Percentiles rank a stretch among this genome's conserved stretches.
Evolutionary conservation across 2,113 vertebrate genomes (phyloP).

Genomic region (Aspiorhynchus laticeps): DNA sequence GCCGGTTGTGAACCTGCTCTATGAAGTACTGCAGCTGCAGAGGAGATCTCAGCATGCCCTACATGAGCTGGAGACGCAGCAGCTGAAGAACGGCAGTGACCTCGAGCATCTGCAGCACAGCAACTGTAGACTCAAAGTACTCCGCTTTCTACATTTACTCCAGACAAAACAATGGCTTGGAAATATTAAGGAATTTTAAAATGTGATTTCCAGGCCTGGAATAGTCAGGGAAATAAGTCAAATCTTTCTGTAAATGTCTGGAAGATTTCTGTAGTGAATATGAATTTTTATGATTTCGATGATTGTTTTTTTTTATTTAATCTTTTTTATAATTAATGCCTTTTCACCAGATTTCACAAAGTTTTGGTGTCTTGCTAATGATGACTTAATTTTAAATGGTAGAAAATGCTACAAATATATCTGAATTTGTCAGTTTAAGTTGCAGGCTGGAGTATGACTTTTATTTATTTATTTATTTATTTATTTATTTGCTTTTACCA

Average conservation of each 20-base stretch:
- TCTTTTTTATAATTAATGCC: too few species aligned
- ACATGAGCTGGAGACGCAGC: constrained; percentile 87
- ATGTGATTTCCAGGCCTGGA: background rate
- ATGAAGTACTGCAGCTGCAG: constrained; percentile 87
- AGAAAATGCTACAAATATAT: too few species aligned
- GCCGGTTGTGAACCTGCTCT: constrained; percentile 85
- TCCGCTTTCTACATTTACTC: background rate
- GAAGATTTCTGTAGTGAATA: background rate
- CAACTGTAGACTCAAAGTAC: constrained; percentile 89
- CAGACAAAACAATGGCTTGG: background rate
- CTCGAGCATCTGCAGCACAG: constrained; percentile 89
- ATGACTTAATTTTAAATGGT: too few species aligned
- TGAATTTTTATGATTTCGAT: background rate
- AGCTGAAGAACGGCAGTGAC: constrained; percentile 86
- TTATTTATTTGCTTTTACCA: background rate
- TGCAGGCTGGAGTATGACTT: too few species aligned
- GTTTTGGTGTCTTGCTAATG: too few species aligned
- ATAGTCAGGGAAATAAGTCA: too few species aligned
- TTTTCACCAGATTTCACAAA: too few species aligned
- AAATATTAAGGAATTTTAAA: background rate
- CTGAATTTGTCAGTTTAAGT: background rate
- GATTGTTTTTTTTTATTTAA: background rate
- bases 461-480: too few species aligned
- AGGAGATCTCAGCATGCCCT: constrained; percentile 80
- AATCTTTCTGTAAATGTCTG: too few species aligned